A percentile compares a stretch with the other conserved stretches of the same genome.
Conservation (phyloP, 1,140 invertebrate species). For the Ceratosolen solmsi region DNA sequence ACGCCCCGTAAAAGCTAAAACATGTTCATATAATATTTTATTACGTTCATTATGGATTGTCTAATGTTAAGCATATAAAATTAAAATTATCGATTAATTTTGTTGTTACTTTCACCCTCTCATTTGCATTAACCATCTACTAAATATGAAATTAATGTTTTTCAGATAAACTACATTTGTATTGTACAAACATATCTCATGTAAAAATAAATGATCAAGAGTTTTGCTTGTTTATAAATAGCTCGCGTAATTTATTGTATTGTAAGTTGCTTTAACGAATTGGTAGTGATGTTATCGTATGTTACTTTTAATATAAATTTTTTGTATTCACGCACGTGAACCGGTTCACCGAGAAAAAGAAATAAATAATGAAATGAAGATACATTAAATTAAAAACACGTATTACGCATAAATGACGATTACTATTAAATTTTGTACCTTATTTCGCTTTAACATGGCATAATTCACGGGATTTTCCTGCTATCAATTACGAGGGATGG, state of each 20-base stretch:
- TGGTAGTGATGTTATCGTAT: neutral
- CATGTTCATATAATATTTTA: too few species aligned
- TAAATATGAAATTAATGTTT: neutral
- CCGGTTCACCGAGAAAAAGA: neutral
- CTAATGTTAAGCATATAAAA: too few species aligned
- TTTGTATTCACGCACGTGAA: neutral
- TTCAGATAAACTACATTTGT: neutral
- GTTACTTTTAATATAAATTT: slow-evolving; percentile 2
- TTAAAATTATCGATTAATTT: too few species aligned
- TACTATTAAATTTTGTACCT: neutral
- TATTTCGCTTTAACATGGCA: neutral
- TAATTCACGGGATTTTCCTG: neutral
- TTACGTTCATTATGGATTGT: too few species aligned
- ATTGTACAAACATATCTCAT: neutral
- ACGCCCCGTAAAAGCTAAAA: too few species aligned
- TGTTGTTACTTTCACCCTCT: too few species aligned
- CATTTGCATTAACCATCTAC: too few species aligned
- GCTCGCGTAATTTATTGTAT: neutral
- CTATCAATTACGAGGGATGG: neutral
- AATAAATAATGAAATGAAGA: neutral
- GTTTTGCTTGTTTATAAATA: neutral
- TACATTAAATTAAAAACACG: slow-evolving; percentile 1
- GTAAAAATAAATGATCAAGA: neutral
- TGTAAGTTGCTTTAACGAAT: slow-evolving; percentile 6
- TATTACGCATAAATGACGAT: slow-evolving; percentile 6